phyloP scores from a whole-genome alignment of 2,888 invertebrate species.

The Liopterus haemorrhoidalis region DNA sequence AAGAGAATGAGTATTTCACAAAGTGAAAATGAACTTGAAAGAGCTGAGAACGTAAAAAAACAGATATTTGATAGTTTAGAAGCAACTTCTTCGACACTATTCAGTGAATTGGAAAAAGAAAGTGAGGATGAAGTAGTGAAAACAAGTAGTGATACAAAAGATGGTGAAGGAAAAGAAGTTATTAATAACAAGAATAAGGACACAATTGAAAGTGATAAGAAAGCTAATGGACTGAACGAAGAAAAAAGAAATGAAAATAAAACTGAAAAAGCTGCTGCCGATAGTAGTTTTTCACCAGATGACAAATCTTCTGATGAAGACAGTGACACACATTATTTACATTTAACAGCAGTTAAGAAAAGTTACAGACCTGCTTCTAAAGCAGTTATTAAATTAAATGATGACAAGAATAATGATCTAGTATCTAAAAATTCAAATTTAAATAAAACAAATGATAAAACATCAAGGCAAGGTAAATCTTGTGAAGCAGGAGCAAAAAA shows the following conservation, averaged over 20 bases:
- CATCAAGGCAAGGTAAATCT: slow-evolving; percentile 6
- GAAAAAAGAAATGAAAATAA: slow-evolving; percentile 16
- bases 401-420: too few species aligned
- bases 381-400: too few species aligned
- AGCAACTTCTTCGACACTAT: neutral
- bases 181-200: slow-evolving; percentile 7
- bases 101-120: neutral
- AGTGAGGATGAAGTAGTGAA: neutral
- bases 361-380: too few species aligned
- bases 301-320: too few species aligned
- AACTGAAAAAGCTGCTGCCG: neutral
- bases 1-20: slow-evolving; percentile 37
- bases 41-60: slow-evolving; percentile 20
- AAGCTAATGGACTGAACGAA: slow-evolving; percentile 16
- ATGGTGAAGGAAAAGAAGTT: slow-evolving; percentile 4
- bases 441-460: slow-evolving; percentile 2
- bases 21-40: slow-evolving; percentile 9
- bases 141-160: slow-evolving; percentile 3
- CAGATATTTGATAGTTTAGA: slow-evolving; percentile 17
- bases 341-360: too few species aligned
- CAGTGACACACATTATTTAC: too few species aligned
- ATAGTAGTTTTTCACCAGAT: too few species aligned
- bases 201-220: slow-evolving; percentile 14
- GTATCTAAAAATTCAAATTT: neutral
- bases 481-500: neutral